These are phyloP conservation scores for Geopemphigus sp. DNA, from an alignment of 1,140 invertebrate species.

Conservation along the genomic window DNA sequence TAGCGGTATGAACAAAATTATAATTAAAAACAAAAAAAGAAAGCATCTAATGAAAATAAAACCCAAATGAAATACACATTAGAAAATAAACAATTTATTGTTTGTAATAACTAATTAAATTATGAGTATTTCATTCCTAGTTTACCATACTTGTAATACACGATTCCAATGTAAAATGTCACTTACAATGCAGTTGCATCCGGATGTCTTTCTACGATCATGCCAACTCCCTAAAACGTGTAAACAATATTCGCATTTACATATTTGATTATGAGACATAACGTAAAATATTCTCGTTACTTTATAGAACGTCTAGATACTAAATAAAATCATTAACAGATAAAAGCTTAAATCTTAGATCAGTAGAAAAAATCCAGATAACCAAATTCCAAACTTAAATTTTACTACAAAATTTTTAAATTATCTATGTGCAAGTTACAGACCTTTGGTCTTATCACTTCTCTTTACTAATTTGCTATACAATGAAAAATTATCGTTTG, in stretches of 20 bases:
- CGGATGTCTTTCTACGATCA: constrained; percentile 92
- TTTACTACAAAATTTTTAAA: no score
- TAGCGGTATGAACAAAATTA: constrained; percentile 9
- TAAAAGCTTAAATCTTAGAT: no score
- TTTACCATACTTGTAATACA: constrained; percentile 8
- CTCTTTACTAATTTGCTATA: no score
- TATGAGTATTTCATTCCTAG: constrained; percentile 1
- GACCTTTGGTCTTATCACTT: no score
- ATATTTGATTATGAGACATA: background rate
- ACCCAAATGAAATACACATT: constrained; percentile 5
- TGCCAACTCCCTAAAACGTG: constrained; percentile 81
- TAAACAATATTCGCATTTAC: constrained; percentile 31
- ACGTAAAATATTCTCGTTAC: no score
- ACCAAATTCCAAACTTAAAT: no score
- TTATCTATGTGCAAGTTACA: no score
- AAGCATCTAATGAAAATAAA: constrained; percentile 15
- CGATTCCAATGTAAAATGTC: background rate
- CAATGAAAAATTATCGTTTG: no score
- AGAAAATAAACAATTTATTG: background rate
- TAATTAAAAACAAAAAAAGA: background rate
- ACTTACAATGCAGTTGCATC: constrained; percentile 60
- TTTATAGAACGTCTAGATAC: no score
- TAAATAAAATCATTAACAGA: no score
- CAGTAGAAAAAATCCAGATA: no score
- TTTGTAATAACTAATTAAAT: constrained; percentile 16